Percentiles rank a stretch among this genome's conserved stretches.
These are phyloP conservation scores for Streblospio benedicti DNA, from an alignment of 1,140 invertebrate species.

Conservation along the genomic window DNA sequence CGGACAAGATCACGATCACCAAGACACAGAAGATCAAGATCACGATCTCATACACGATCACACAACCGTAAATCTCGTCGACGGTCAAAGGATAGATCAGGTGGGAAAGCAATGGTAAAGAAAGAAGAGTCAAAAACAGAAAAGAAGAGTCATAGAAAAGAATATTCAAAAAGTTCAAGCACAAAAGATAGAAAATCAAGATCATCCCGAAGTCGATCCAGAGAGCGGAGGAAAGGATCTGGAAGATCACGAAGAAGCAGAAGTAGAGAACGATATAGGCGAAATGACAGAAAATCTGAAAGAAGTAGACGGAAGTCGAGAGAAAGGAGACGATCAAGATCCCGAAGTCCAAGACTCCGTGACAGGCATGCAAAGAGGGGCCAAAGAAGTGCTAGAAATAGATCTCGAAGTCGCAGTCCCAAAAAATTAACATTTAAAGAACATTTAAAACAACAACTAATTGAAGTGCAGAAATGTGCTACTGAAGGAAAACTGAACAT, in stretches of 20 bases:
- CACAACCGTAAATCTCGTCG: neutral
- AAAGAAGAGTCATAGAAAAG: neutral
- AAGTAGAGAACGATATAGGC: neutral
- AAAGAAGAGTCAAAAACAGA: neutral
- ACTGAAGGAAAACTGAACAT: conserved; percentile 1
- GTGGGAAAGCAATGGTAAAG: neutral
- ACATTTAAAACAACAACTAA: neutral
- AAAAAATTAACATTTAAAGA: neutral
- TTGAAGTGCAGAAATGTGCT: conserved; percentile 7
- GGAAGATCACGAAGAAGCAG: neutral
- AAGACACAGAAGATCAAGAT: conserved; percentile 1
- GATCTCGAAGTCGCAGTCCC: neutral
- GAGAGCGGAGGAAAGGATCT: neutral
- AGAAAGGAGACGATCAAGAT: conserved; percentile 36
- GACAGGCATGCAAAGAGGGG: conserved; percentile 23
- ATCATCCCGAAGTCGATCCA: neutral
- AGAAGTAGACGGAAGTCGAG: neutral
- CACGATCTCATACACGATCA: neutral
- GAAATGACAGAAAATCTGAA: neutral
- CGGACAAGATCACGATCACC: too few relatives aligned
- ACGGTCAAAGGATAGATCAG: neutral
- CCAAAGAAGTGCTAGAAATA: neutral
- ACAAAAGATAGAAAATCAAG: neutral
- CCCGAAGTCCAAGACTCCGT: conserved; percentile 29
- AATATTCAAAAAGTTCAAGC: neutral